A percentile compares a stretch with the other conserved stretches of the same genome.
Evolutionary conservation across 2,888 invertebrate genomes (phyloP).

Genomic region (Agrilus cyanescens): DNA sequence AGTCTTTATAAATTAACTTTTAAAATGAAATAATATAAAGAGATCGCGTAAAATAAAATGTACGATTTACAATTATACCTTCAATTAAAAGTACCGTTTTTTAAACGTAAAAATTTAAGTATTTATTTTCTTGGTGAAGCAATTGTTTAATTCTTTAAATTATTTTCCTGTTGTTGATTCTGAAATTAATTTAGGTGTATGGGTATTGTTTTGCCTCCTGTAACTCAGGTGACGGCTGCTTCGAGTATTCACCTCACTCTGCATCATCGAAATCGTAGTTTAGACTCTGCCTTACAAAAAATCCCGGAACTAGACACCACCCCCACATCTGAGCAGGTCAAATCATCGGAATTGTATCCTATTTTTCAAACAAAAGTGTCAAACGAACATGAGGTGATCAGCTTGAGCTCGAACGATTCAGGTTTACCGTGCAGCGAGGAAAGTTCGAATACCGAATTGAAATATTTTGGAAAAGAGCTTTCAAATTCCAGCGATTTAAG

Average conservation of each 20-base stretch:
- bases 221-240: slow-evolving; percentile 41
- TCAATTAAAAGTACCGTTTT: too few relatives aligned
- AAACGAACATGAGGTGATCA: slow-evolving; percentile 44
- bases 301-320: slow-evolving; percentile 75
- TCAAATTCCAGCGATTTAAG: too few relatives aligned
- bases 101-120: too few relatives aligned
- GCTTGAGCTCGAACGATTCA: slow-evolving; percentile 68
- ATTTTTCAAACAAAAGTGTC: slow-evolving; percentile 39
- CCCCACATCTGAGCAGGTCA: slow-evolving; percentile 43
- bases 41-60: too few relatives aligned
- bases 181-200: slow-evolving; percentile 41
- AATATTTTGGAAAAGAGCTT: too few relatives aligned
- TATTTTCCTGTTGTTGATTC: too few relatives aligned
- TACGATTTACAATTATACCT: too few relatives aligned
- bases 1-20: too few relatives aligned
- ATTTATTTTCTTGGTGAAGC: too few relatives aligned
- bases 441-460: background rate
- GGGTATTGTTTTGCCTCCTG: slow-evolving; percentile 51
- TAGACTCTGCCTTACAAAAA: slow-evolving; percentile 80
- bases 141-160: too few relatives aligned
- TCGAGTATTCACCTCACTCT: slow-evolving; percentile 43
- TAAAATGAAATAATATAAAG: too few relatives aligned
- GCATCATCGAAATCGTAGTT: slow-evolving; percentile 79
- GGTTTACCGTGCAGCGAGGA: slow-evolving; percentile 57
- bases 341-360: slow-evolving; percentile 30